A percentile compares a stretch with the other conserved stretches of the same genome.
phyloP scores from a whole-genome alignment of 2,888 invertebrate species.

The Lutraria lutraria region DNA sequence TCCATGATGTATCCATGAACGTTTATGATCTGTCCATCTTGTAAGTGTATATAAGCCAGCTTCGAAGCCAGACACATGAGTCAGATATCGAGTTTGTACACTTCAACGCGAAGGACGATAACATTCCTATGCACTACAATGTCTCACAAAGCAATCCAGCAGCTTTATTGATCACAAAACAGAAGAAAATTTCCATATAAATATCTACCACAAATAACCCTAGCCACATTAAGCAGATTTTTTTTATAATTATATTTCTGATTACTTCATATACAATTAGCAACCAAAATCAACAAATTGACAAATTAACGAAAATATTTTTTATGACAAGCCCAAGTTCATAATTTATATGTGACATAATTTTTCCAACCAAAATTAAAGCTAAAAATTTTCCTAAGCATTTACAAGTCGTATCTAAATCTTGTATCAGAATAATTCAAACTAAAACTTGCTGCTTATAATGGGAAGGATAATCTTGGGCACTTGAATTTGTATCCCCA shows the following conservation, averaged over 20 bases:
- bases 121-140: constrained; percentile 1
- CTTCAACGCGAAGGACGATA: neutral
- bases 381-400: no score
- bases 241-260: neutral
- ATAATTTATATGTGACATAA: no score
- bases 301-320: no score
- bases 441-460: no score
- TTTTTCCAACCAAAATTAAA: no score
- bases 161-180: constrained; percentile 1
- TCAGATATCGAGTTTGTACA: neutral
- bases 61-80: neutral
- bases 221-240: neutral
- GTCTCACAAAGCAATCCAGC: neutral
- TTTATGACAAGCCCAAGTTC: no score
- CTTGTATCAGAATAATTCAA: no score
- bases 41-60: neutral
- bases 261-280: no score
- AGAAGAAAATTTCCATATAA: neutral
- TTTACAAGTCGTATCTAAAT: no score
- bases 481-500: no score
- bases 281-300: no score
- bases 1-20: neutral
- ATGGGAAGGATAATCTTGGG: no score
- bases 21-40: neutral
- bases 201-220: neutral